phyloP scores from a whole-genome alignment of 2,888 invertebrate genomes.

The Trissolcus brochymenae region DNA sequence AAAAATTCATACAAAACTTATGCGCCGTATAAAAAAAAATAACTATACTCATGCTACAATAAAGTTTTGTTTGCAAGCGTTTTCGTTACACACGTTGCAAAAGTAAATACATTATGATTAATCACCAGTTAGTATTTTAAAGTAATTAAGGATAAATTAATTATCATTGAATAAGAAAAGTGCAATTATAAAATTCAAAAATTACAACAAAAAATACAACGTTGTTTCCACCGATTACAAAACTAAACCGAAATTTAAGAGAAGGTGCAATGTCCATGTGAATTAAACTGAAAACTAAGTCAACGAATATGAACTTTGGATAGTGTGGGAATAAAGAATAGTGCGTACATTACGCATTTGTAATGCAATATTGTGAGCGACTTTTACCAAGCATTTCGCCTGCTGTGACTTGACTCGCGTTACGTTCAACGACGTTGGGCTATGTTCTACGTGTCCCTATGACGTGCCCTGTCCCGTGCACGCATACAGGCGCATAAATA shows the following conservation, averaged over 20 bases:
- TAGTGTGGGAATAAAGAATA: neutral
- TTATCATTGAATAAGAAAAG: too few relatives aligned
- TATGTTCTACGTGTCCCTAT: constrained; percentile 55
- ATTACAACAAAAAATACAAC: too few relatives aligned
- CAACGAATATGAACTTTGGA: too few relatives aligned
- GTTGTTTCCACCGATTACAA: neutral
- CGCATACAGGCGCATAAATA: constrained; percentile 51
- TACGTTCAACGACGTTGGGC: constrained; percentile 50
- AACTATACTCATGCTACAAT: too few relatives aligned
- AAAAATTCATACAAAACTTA: neutral
- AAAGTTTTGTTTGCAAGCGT: too few relatives aligned
- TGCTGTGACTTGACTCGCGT: constrained; percentile 49
- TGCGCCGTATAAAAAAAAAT: neutral
- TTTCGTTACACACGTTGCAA: too few relatives aligned
- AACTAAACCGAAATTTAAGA: neutral
- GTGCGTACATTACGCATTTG: constrained; percentile 25
- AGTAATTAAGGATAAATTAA: too few relatives aligned
- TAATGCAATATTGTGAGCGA: constrained; percentile 39
- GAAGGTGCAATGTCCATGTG: neutral
- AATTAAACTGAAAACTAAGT: too few relatives aligned
- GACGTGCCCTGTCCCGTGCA: constrained; percentile 65
- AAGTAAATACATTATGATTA: too few relatives aligned
- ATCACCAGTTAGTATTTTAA: too few relatives aligned
- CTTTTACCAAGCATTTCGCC: constrained; percentile 38
- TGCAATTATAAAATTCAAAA: too few relatives aligned